These are phyloP conservation scores for Drosophila ironensis DNA, from an alignment of 1,140 invertebrate species.

Conservation along the genomic window DNA sequence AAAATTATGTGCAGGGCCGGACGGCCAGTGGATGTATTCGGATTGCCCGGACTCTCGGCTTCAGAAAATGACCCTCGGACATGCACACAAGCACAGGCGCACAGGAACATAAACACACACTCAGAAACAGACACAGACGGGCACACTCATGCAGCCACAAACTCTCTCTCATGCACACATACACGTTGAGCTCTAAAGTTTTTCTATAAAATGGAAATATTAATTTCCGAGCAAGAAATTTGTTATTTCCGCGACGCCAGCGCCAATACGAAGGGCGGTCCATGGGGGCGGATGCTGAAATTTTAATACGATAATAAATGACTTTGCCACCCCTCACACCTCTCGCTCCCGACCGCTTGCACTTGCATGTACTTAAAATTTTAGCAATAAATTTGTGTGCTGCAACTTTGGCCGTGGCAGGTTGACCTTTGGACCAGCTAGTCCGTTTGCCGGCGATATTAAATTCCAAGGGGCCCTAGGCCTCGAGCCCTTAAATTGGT, in stretches of 20 bases:
- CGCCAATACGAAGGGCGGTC: conserved; percentile 30
- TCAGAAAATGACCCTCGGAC: conserved; percentile 50
- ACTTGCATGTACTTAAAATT: conserved; percentile 35
- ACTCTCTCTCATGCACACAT: too few relatives aligned
- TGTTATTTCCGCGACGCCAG: conserved; percentile 72
- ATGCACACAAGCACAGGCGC: conserved; percentile 26
- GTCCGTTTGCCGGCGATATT: conserved; percentile 39
- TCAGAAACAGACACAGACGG: neutral
- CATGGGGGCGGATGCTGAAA: conserved; percentile 24
- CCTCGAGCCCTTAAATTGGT: conserved; percentile 18
- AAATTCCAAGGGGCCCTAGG: conserved; percentile 28
- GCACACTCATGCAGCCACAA: neutral
- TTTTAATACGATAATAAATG: conserved; percentile 79
- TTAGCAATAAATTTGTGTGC: conserved; percentile 58
- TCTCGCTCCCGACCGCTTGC: conserved; percentile 6
- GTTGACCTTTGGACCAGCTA: conserved; percentile 36
- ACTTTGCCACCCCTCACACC: neutral
- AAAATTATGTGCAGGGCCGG: conserved; percentile 56
- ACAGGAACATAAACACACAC: conserved; percentile 19
- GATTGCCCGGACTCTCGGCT: conserved; percentile 34
- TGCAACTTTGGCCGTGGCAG: conserved; percentile 42
- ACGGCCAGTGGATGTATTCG: conserved; percentile 20
- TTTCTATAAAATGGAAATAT: conserved; percentile 76
- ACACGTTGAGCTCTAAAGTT: conserved; percentile 50
- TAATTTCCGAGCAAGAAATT: conserved; percentile 79